Evolutionary conservation across 2,113 vertebrate species (phyloP).

Genomic region (Falcunculus frontatus): DNA sequence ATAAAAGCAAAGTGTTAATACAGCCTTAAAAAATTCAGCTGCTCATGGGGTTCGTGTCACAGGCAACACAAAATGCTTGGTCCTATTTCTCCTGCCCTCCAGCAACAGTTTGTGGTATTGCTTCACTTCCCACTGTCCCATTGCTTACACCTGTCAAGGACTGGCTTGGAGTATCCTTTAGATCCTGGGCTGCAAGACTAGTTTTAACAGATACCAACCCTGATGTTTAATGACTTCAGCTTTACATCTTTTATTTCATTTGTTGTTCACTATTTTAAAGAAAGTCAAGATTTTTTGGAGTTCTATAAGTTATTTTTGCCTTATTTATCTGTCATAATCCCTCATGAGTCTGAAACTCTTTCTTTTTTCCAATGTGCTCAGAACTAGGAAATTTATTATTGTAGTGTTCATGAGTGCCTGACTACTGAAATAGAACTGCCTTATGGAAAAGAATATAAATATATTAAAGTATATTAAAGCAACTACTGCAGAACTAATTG

Average conservation of each 20-base stretch:
- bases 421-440: background rate
- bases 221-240: background rate
- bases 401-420: background rate
- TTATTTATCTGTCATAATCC: background rate
- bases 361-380: background rate
- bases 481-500: background rate
- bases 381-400: background rate
- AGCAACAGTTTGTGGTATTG: rapidly evolving
- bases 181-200: background rate
- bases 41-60: rapidly evolving
- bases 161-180: background rate
- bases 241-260: background rate
- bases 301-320: background rate
- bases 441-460: background rate
- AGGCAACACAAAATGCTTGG: background rate
- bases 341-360: background rate
- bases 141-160: background rate
- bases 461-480: background rate
- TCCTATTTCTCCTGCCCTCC: background rate
- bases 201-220: background rate
- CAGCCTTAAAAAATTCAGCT: background rate
- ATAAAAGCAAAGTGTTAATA: background rate
- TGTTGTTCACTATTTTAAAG: background rate
- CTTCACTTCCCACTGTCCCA: background rate
- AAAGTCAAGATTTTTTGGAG: background rate